Base-by-base conservation (phyloP, 2,888 invertebrate species). In the Leptothorax acervorum region DNA sequence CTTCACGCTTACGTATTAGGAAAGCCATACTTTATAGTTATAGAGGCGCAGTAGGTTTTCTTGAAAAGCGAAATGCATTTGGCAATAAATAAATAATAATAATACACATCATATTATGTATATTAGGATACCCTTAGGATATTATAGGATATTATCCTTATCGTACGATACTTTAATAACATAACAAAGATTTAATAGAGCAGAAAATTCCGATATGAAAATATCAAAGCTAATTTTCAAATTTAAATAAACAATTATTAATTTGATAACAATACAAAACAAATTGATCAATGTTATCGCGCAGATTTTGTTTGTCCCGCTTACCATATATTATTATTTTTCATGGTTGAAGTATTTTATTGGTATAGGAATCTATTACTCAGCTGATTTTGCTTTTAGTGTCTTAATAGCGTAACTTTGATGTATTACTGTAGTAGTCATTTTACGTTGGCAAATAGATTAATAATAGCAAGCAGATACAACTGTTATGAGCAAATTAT, bases 1-100 rank as follows among this genome's bases (percentile, higher is more conserved):
- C 70, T 79, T 79, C 48, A 60, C 70, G 45, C 35, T 45, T 60
- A 48, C 31, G 23, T 60, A 23, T 23, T 23, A 78, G 55, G 12
- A 53, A 76, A 35, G 18, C n/a, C 39, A n/a, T 39, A 70, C 48
- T 70, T 79, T 35, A 39, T 28, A 48, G 35, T 60, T 60, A 39
- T 60, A 39, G 12, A 9, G 9, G 23, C 60, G 35, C 4, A 8
- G 11, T 6, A 45, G 23, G 23, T 68, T 9, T 39, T 79, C 35
- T 35, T 60, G 23, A 31, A 42, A 35, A 55, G 8, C 2, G 12
- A 28, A 60, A 60, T 18, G 15, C 18, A 0, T n/a, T 42, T 23
- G 18, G 18, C 28, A 45, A 28, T 2, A 39, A 53, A 23, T 23
- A 3, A 57, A 73, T 23, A 15, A 57, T 42, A 55, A 39, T 55